phyloP scores from a whole-genome alignment of 2,797 vertebrate species.

The Chrysocyon brachyurus region DNA sequence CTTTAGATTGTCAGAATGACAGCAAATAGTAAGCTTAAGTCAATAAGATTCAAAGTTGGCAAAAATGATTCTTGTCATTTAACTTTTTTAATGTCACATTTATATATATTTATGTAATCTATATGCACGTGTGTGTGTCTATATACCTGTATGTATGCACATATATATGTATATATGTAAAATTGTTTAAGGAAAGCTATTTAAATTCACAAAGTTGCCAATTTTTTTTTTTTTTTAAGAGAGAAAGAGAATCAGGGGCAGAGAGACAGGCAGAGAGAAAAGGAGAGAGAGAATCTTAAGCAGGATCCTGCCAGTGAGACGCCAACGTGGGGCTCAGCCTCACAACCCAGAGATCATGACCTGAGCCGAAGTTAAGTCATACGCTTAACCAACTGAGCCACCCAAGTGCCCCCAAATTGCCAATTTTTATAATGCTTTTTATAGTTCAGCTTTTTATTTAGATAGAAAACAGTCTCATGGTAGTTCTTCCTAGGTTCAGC shows the following conservation, averaged over 20 bases:
- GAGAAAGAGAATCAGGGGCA: background rate
- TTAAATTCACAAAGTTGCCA: background rate
- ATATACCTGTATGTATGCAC: background rate
- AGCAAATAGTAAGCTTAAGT: conserved; percentile 46
- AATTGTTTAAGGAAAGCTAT: background rate
- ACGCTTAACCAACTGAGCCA: background rate
- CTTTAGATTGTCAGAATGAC: background rate
- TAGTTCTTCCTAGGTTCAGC: background rate
- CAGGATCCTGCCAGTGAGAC: background rate
- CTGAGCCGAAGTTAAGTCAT: background rate
- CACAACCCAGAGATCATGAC: background rate
- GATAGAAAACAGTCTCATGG: background rate
- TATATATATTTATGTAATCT: background rate
- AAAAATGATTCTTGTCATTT: conserved; percentile 34
- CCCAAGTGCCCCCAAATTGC: background rate
- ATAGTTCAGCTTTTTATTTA: background rate
- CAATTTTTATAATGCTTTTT: background rate
- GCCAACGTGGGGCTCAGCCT: background rate
- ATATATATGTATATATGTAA: background rate
- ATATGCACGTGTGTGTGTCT: background rate
- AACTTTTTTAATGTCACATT: background rate
- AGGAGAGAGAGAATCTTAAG: background rate
- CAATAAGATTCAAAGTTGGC: background rate
- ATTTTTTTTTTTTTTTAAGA: background rate
- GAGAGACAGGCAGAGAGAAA: background rate